Evolutionary conservation across 2,888 invertebrate species (phyloP), one percentile per base, ranked within the genome.

Genomic region (Pegoplata infirma): DNA sequence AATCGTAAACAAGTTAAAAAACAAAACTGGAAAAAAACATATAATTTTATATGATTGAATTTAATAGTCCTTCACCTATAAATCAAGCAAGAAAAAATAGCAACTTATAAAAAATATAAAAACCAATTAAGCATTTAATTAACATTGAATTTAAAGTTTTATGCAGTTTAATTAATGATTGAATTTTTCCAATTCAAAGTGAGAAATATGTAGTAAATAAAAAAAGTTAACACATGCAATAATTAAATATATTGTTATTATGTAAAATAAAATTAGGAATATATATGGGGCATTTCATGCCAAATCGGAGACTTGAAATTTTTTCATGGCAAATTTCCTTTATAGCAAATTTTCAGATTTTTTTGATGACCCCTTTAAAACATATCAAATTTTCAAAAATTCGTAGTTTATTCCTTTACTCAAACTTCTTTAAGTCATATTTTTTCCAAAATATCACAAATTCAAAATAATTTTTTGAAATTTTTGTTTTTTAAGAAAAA

Each of bases 111-210:
- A 51, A 51, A 46, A 44, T 8, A 12, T 25, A 51, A 23, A 63
- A 61, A 72, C 46, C 71, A 63, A 72, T 55, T 55, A 63, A 72
- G 47, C 32, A 23, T 63, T 72, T 55, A 72, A 72, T 55, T 63
- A 72, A 63, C 55, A 72, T 72, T 72, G 61, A 63, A 44, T 32
- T 61, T 61, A 19, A 16, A 53, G 25, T 63, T 53, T 19, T 55
- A n/a, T 17, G 47, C 32, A 63, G 71, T 72, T 55, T 72, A 55
- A 72, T 63, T 55, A n/a, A n/a, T n/a, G 53, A 63, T 55, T 46
- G 12, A 23, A 23, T 69, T 46, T 46, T 44, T 55, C 53, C 10
- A 21, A 5, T 55, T 63, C 46, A 23, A 61, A 47, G 17, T 2
- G 2, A 23, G 32, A 36, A 14, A 36, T 7, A 63, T 36, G 46